These are phyloP conservation scores for Benthosema pterotum DNA, from an alignment of 2,797 vertebrate species.

Conservation along the genomic window DNA sequence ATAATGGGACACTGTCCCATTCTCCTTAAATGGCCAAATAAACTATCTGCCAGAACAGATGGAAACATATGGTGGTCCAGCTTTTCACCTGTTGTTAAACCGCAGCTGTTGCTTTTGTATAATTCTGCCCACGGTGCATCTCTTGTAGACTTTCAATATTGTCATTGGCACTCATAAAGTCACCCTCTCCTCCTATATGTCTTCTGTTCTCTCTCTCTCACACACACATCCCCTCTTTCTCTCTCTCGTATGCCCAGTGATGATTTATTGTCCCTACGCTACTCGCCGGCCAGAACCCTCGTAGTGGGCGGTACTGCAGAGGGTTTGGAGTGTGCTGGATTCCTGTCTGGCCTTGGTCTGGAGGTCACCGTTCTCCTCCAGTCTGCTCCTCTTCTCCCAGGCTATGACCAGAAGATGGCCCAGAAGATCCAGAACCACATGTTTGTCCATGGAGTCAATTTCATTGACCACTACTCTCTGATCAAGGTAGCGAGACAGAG, in stretches of 20 bases:
- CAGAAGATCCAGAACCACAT: conserved; percentile 82
- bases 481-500: conserved; percentile 71
- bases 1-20: no score
- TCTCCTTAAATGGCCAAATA: no score
- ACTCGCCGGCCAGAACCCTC: conserved; percentile 83
- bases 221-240: neutral
- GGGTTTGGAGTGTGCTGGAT: conserved; percentile 85
- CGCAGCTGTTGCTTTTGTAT: no score
- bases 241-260: conserved; percentile 73
- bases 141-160: no score
- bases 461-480: conserved; percentile 77
- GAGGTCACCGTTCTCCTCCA: conserved; percentile 84
- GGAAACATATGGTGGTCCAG: no score
- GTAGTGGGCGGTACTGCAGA: conserved; percentile 85
- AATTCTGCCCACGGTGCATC: no score
- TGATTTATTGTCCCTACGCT: conserved; percentile 84
- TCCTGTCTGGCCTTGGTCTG: conserved; percentile 83
- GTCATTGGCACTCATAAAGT: no score
- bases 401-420: conserved; percentile 84
- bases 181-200: no score
- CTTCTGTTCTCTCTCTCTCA: neutral
- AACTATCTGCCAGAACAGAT: no score
- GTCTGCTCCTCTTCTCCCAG: conserved; percentile 78
- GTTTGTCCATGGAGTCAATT: conserved; percentile 81
- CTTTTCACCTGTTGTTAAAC: no score